phyloP scores from a whole-genome alignment of 2,888 invertebrate species.

The Andrena marginata region DNA sequence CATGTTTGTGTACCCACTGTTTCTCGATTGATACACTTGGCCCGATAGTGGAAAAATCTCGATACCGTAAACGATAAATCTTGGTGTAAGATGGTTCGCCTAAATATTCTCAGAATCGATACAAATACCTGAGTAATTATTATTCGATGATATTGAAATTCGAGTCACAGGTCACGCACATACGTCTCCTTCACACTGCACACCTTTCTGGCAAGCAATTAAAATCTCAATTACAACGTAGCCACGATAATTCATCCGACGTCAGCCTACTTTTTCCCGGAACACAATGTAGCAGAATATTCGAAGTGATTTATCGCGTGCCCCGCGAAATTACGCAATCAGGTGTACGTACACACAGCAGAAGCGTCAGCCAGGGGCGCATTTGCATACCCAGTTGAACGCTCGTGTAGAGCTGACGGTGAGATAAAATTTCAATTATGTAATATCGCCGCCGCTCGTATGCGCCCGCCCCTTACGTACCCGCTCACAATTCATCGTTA shows the following conservation, averaged over 20 bases:
- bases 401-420: background rate
- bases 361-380: slow-evolving; percentile 14
- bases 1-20: too few relatives aligned
- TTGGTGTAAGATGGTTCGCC: too few relatives aligned
- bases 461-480: background rate
- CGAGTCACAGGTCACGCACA: too few relatives aligned
- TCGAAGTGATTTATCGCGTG: slow-evolving; percentile 20
- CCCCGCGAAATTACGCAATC: slow-evolving; percentile 11
- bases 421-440: slow-evolving; percentile 61
- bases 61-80: too few relatives aligned
- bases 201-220: background rate
- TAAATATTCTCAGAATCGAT: too few relatives aligned
- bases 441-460: slow-evolving; percentile 39
- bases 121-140: too few relatives aligned
- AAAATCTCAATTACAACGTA: background rate
- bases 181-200: background rate
- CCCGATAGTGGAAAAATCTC: too few relatives aligned
- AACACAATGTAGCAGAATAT: background rate
- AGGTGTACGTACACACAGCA: slow-evolving; percentile 1
- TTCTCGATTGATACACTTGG: too few relatives aligned
- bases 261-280: background rate
- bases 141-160: too few relatives aligned
- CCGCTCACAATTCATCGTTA: slow-evolving; percentile 62
- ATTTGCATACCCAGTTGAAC: slow-evolving; percentile 12
- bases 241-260: background rate